Conservation (phyloP, 2,113 vertebrate species). For the Crypturellus undulatus region DNA sequence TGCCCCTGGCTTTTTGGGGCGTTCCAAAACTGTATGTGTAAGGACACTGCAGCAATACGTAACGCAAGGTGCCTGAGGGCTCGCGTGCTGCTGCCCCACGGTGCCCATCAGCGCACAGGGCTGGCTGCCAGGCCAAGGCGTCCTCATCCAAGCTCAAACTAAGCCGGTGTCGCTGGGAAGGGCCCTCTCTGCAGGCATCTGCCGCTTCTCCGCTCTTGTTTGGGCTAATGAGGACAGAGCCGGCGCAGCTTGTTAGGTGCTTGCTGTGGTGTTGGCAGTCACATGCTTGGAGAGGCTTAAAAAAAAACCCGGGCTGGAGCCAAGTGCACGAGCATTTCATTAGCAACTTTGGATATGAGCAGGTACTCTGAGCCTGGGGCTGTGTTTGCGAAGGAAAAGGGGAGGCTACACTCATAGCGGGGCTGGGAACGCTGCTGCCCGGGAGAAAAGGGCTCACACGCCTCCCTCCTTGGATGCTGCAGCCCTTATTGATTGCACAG, state of each 20-base stretch:
- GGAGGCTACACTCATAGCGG: neutral
- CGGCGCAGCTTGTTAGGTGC: neutral
- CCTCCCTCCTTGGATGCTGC: neutral
- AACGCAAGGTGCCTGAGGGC: neutral
- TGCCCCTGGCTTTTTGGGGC: neutral
- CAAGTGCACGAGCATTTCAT: neutral
- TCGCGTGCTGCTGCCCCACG: neutral
- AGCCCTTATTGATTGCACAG: accelerated
- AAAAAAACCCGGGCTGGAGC: neutral
- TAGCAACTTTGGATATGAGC: neutral
- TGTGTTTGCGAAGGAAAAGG: neutral
- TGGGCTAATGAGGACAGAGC: neutral
- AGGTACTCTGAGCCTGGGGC: neutral
- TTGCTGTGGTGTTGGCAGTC: neutral
- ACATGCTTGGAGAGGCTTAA: neutral
- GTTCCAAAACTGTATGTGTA: neutral
- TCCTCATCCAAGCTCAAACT: neutral
- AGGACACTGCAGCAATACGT: neutral
- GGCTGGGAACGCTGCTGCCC: neutral
- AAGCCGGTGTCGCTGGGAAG: neutral
- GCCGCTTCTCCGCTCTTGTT: neutral
- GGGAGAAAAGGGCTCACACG: neutral
- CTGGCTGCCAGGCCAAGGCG: neutral
- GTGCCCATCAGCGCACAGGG: neutral
- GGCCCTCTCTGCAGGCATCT: neutral